These are phyloP conservation scores for Lithosia quadra DNA, from an alignment of 2,888 invertebrate species.

Conservation along the genomic window DNA sequence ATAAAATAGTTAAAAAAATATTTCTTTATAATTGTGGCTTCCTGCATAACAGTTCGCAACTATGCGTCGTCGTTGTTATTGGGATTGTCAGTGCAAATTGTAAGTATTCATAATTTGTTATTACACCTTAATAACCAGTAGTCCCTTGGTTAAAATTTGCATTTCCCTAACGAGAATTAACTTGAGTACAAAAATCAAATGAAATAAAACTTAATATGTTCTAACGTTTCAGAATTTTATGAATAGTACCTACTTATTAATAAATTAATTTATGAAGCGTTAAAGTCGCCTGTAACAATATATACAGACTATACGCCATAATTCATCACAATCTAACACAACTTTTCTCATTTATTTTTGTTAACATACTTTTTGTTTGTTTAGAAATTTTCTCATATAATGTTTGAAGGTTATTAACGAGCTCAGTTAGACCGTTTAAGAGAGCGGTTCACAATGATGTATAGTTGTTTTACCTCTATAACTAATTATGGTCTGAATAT, in stretches of 20 bases:
- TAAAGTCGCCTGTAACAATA: conserved; percentile 2
- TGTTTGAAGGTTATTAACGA: conserved; percentile 17
- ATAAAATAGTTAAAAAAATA: conserved; percentile 45
- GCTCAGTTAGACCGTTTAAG: neutral
- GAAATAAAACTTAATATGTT: conserved; percentile 31
- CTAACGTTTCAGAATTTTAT: conserved; percentile 8
- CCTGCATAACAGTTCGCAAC: conserved; percentile 30
- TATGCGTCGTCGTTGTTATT: conserved; percentile 60
- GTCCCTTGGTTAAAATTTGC: conserved; percentile 34
- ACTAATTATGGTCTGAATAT: conserved; percentile 25
- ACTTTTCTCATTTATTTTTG: conserved; percentile 13
- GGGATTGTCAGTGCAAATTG: conserved; percentile 59
- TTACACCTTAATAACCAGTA: conserved; percentile 38
- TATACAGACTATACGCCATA: neutral
- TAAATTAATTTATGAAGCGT: conserved; percentile 8
- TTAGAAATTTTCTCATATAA: conserved; percentile 22
- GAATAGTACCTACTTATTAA: conserved; percentile 17
- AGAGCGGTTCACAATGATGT: conserved; percentile 13
- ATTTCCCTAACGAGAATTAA: conserved; percentile 46
- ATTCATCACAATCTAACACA: conserved; percentile 19
- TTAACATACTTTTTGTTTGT: conserved; percentile 16
- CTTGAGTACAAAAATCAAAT: conserved; percentile 44
- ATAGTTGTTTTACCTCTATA: conserved; percentile 28
- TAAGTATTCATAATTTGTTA: conserved; percentile 61
- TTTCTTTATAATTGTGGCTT: conserved; percentile 34